Evolutionary conservation across 1,140 invertebrate genomes (phyloP).

Genomic region (Ylistrum balloti): DNA sequence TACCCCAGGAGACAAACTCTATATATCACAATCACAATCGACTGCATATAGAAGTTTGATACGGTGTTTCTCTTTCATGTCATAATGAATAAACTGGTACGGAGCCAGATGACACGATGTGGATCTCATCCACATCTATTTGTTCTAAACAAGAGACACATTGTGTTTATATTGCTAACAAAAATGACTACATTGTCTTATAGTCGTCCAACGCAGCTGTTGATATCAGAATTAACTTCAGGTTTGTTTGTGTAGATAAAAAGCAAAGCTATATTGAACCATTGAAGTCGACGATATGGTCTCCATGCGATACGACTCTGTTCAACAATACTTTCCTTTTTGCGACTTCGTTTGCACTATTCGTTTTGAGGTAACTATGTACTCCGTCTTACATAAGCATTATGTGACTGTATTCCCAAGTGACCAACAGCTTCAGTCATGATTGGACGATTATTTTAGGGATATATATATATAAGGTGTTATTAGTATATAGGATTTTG

Average conservation of each 20-base stretch:
- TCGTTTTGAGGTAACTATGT: neutral
- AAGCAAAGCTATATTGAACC: neutral
- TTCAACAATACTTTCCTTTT: neutral
- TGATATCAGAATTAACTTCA: neutral
- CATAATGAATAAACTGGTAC: neutral
- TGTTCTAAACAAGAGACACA: neutral
- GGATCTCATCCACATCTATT: neutral
- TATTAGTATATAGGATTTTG: too few species aligned
- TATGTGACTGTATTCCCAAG: too few species aligned
- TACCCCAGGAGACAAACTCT: neutral
- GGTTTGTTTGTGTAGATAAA: neutral
- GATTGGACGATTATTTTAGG: too few species aligned
- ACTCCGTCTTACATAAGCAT: neutral
- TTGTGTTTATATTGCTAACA: constrained; percentile 3
- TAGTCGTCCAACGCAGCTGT: neutral
- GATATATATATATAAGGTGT: too few species aligned
- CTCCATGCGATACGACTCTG: neutral
- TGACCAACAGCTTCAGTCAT: too few species aligned
- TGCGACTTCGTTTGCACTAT: neutral
- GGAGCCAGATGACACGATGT: neutral
- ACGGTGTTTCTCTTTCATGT: constrained; percentile 5
- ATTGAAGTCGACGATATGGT: neutral
- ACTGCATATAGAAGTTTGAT: neutral
- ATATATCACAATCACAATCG: constrained; percentile 2
- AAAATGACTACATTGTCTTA: neutral